Evolutionary conservation across 2,888 invertebrate species (phyloP), one percentile per base, ranked within the genome.

Genomic region (Campoplex capitator): DNA sequence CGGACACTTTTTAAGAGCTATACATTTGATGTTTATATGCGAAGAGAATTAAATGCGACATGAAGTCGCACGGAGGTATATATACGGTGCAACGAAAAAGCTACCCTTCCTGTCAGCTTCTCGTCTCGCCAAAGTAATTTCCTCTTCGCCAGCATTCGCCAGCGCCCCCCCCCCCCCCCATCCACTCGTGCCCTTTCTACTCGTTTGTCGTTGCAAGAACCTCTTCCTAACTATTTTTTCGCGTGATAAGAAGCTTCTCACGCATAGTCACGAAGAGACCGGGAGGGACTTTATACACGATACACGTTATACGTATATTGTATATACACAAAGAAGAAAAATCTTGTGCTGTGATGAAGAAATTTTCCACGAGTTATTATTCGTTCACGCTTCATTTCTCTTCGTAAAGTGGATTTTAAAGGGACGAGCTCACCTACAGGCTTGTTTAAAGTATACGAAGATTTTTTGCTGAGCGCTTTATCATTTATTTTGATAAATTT

Each of bases 121-220:
- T 87, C 87, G 87, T 87, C 87, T 84, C 82, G 67, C 58, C 71
- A 84, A 87, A 83, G 87, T 87, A 87, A 87, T 87, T 87, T 87
- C 82, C 87, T 87, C 76, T 76, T 82, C 67, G 79, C 45, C 70
- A 70, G 54, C 54, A 18, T 58, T 16, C 16, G 16, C n/a, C 38
- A 42, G 42, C 9, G 8, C 23, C 48, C 23, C 23, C 23, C 23
- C 23, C 23, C 23, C 23, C 23, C 23, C 23, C 23, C n/a, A 35
- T 28, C 74, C 70, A 32, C 77, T 42, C 35, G 70, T 84, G 80
- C 81, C 83, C 79, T 74, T 74, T 83, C 76, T 77, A 23, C 18
- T 78, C 35, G 45, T 80, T 45, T 56, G 58, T 35, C 71, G 23
- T 67, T 76, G 70, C 32, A 32, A 38, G 58, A 54, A 65, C 62